phyloP scores from a whole-genome alignment of 2,797 vertebrate genomes.

The Melanotaenia maccullochi region DNA sequence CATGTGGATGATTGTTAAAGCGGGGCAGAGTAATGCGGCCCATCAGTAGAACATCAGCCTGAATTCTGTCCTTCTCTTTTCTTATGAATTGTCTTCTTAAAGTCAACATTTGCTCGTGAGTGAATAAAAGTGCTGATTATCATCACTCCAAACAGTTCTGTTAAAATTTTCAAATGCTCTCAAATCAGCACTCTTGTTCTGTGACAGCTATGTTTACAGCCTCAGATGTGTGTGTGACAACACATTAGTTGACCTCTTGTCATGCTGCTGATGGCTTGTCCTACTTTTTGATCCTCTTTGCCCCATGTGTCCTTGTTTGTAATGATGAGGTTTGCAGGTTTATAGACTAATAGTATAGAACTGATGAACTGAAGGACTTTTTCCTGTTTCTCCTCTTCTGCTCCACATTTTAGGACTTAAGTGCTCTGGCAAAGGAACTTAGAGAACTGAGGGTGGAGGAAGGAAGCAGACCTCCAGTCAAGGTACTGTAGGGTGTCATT shows the following conservation, averaged over 20 bases:
- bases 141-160: conserved; percentile 3
- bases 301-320: conserved; percentile 18
- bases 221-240: conserved; percentile 30
- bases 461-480: conserved; percentile 93
- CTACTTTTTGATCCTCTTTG: conserved; percentile 22
- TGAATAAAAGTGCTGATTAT: conserved; percentile 57
- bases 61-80: conserved; percentile 26
- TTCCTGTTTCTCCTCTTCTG: conserved; percentile 23
- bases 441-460: conserved; percentile 95
- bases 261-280: conserved; percentile 36
- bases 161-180: neutral
- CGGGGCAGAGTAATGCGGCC: conserved; percentile 23
- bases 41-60: conserved; percentile 29
- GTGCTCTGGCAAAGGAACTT: conserved; percentile 94
- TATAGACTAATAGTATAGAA: conserved; percentile 9
- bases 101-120: conserved; percentile 29
- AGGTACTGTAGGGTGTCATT: conserved; percentile 80
- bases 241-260: conserved; percentile 30
- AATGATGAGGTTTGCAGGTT: conserved; percentile 13
- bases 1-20: conserved; percentile 60
- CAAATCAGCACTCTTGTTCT: conserved; percentile 58
- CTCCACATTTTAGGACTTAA: conserved; percentile 87
- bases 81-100: conserved; percentile 22
- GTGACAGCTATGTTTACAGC: conserved; percentile 11
- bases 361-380: conserved; percentile 18